These are phyloP conservation scores for Gerris lacustris DNA, from an alignment of 2,888 invertebrate genomes.

Conservation along the genomic window DNA sequence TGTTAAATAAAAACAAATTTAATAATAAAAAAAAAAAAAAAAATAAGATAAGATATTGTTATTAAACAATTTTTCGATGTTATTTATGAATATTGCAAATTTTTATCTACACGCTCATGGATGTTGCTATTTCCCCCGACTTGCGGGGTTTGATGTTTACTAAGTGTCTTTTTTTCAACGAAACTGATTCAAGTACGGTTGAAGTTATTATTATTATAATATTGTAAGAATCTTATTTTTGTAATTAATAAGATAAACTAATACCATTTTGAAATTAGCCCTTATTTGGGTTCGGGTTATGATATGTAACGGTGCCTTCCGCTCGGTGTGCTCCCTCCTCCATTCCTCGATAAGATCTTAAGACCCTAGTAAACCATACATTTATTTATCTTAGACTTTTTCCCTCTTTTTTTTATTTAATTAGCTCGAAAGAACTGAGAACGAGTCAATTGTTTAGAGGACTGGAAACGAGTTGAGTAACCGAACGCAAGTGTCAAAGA, in stretches of 20 bases:
- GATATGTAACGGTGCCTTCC: constrained; percentile 11
- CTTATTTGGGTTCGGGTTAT: constrained; percentile 12
- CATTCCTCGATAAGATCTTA: background rate
- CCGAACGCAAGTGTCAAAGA: background rate
- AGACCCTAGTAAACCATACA: too few species aligned
- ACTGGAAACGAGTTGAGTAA: background rate
- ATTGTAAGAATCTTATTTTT: constrained; percentile 20
- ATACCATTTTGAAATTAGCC: constrained; percentile 13
- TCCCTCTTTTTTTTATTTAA: background rate
- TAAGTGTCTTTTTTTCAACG: constrained; percentile 30
- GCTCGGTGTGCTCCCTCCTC: background rate
- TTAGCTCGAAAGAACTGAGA: constrained; percentile 3
- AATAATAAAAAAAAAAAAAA: background rate
- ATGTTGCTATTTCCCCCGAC: constrained; percentile 15
- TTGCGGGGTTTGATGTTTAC: constrained; percentile 19
- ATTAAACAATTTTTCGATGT: constrained; percentile 9
- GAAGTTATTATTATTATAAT: constrained; percentile 19
- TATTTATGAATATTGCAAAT: constrained; percentile 9
- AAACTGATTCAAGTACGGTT: constrained; percentile 22
- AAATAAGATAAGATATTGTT: background rate
- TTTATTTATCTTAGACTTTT: background rate
- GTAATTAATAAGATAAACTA: constrained; percentile 7
- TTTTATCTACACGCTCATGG: constrained; percentile 7
- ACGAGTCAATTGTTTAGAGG: background rate
- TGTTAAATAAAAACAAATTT: background rate